Base-by-base conservation (phyloP, 2,113 vertebrate species). In the Myrmecobius fasciatus region DNA sequence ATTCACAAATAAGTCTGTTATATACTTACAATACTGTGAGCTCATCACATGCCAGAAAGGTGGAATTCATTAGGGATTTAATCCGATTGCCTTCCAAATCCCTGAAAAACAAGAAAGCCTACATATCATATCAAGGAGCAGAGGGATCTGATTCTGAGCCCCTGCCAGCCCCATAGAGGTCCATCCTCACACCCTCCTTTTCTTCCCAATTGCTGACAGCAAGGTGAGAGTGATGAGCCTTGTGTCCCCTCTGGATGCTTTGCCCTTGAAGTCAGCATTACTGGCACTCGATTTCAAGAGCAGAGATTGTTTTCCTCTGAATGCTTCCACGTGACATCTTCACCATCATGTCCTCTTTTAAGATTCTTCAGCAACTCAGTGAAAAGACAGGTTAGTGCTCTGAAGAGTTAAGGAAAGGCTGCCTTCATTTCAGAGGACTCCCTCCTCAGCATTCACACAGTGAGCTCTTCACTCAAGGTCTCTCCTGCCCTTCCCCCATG, bases 1-100 rank as follows among this genome's bases (percentile, higher is more conserved):
- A 94, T 91, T 94, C 95, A 91, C 1, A 1, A n/a, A n/a, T 92
- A 47, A 8, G 89, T 47, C 28, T 7, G 0, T 53, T 92, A 96
- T 52, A 43, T 98, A 98, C 99, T 99, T 98, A 99, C 98, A 99
- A 97, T 89, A 98, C 99, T 88, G 98, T 98, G 53, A 99, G 98
- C 0, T 96, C 98, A 93, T 97, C 91, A 7, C 99, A 98, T 0
- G 98, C 98, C 96, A 98, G 98, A 89, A 99, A 98, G 92, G 98
- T 98, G 12, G 98, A 98, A 96, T 98, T 98, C 93, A 97, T 98
- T 93, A 99, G 97, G 48, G 95, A 96, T 91, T 99, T 98, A 92
- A 99, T 98, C 36, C 95, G 94, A 93, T 99, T 99, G 96, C 99
- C 98, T 96, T 99, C 98, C 93, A 99, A 98, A 97, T 99, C 99